A percentile compares a stretch with the other conserved stretches of the same genome.
Conservation (phyloP, 2,797 vertebrate species). For the Neomorphus geoffroyi region DNA sequence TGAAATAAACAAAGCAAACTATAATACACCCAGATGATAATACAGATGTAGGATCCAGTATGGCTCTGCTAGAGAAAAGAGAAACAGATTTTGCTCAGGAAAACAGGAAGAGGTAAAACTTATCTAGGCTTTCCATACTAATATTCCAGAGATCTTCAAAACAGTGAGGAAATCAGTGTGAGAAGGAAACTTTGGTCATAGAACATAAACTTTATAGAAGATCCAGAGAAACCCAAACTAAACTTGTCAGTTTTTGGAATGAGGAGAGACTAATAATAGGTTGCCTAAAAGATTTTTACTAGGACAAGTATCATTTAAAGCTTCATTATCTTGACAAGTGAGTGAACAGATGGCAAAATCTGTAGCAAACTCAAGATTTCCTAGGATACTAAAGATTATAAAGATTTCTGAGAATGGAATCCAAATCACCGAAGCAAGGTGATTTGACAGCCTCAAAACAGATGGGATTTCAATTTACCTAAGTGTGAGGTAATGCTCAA, state of each 20-base stretch:
- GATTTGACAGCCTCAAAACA: constrained; percentile 16
- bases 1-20: not conserved
- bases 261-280: constrained; percentile 36
- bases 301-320: constrained; percentile 46
- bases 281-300: constrained; percentile 8
- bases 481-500: constrained; percentile 35
- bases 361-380: constrained; percentile 25
- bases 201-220: constrained; percentile 5
- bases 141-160: constrained; percentile 17
- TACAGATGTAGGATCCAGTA: not conserved
- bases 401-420: constrained; percentile 10
- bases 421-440: not conserved
- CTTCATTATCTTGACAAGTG: constrained; percentile 47
- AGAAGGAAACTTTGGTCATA: constrained; percentile 34
- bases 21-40: not conserved
- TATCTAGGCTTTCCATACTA: constrained; percentile 15
- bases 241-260: constrained; percentile 25
- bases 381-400: not conserved
- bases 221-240: constrained; percentile 13
- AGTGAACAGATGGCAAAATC: constrained; percentile 56
- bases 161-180: constrained; percentile 12
- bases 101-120: constrained; percentile 36
- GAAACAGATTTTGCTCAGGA: not conserved
- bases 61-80: not conserved
- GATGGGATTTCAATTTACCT: constrained; percentile 40